Conservation (phyloP, 2,797 vertebrate genomes). For the Garrulus glandarius region DNA sequence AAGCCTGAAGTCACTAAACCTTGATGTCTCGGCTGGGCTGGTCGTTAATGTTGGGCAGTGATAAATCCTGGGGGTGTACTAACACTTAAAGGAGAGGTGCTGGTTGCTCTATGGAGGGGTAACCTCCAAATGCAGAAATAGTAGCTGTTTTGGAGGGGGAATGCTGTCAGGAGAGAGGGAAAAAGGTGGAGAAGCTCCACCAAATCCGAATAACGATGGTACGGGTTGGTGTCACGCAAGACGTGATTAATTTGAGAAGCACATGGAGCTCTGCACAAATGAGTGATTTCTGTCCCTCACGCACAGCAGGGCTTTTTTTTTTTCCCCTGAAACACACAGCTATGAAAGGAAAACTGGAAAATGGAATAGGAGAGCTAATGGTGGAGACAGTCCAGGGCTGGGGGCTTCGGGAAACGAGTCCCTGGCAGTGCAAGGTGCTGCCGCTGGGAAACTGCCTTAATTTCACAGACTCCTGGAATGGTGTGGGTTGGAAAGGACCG, state of each 20-base stretch:
- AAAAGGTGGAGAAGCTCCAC: not conserved
- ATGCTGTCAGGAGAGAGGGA: not conserved
- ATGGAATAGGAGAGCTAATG: not conserved
- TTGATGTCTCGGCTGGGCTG: not conserved
- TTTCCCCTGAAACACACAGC: not conserved
- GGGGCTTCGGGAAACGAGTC: not conserved
- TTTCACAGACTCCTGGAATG: not conserved
- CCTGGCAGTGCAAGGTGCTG: rapidly evolving
- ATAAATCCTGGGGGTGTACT: not conserved
- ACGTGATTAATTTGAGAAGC: not conserved
- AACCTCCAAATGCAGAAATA: not conserved
- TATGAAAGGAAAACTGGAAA: not conserved
- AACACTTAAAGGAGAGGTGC: not conserved
- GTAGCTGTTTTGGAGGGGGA: not conserved
- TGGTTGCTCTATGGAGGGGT: not conserved
- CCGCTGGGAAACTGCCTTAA: not conserved
- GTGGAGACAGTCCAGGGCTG: not conserved
- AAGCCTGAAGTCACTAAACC: not conserved
- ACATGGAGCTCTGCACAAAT: not conserved
- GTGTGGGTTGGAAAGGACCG: not conserved
- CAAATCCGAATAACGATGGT: rapidly evolving
- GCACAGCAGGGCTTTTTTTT: not conserved
- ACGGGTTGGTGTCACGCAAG: not conserved
- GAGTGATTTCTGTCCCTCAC: not conserved
- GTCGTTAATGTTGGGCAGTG: not conserved